Evolutionary conservation across 1,140 invertebrate species (phyloP).

Genomic region (Amyelois transitella): DNA sequence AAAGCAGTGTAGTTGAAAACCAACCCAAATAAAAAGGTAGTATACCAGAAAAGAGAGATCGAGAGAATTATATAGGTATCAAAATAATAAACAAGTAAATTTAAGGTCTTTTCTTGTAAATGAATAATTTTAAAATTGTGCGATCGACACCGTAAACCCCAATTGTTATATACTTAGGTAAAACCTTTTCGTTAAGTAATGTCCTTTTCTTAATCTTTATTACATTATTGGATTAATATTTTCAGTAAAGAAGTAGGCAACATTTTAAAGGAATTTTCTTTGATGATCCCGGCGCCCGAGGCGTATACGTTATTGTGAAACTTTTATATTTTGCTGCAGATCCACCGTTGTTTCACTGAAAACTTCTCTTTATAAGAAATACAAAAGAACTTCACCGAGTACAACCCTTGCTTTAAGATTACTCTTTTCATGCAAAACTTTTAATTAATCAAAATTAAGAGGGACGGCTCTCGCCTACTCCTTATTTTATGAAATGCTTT

Average conservation of each 20-base stretch:
- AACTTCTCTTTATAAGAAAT: slow-evolving; percentile 61
- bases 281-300: slow-evolving; percentile 51
- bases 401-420: slow-evolving; percentile 60
- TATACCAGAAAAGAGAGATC: no score
- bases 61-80: no score
- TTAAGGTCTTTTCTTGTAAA: no score
- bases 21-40: no score
- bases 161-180: no score
- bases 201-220: slow-evolving; percentile 16
- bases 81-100: no score
- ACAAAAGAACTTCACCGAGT: slow-evolving; percentile 60
- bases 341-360: slow-evolving; percentile 64
- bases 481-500: slow-evolving; percentile 7
- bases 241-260: slow-evolving; percentile 39
- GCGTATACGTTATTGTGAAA: slow-evolving; percentile 66
- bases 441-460: slow-evolving; percentile 67
- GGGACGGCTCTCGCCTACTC: slow-evolving; percentile 27
- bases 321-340: slow-evolving; percentile 68
- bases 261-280: slow-evolving; percentile 45
- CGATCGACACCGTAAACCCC: no score
- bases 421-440: slow-evolving; percentile 58
- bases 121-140: no score
- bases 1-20: no score
- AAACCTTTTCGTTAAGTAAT: background rate
- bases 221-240: slow-evolving; percentile 32